Evolutionary conservation across 2,888 invertebrate species (phyloP).

Genomic region (Erpobdella octoculata): DNA sequence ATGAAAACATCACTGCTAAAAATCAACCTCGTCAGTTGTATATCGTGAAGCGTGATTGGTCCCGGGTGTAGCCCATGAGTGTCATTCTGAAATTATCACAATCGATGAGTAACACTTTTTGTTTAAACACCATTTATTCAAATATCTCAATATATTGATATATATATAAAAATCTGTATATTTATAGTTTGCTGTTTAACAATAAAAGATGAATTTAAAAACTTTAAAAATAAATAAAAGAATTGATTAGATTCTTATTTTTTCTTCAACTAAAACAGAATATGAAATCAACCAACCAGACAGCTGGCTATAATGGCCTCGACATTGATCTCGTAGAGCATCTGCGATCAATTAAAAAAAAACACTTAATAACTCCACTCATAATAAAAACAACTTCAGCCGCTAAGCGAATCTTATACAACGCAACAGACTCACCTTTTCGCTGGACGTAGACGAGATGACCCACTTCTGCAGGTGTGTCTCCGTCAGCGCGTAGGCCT

Average conservation of each 20-base stretch:
- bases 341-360: not conserved
- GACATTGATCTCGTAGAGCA: conserved; percentile 3
- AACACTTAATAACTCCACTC: not conserved
- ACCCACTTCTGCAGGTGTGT: not conserved
- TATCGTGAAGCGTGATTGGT: conserved; percentile 9
- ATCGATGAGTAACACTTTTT: not conserved
- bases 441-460: not conserved
- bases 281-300: not conserved
- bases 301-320: not conserved
- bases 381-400: too few relatives aligned
- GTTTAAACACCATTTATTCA: not conserved
- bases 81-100: not conserved
- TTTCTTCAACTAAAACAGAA: not conserved
- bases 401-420: too few relatives aligned
- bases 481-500: not conserved
- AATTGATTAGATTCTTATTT: not conserved
- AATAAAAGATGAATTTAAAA: not conserved
- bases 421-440: not conserved
- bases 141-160: too few relatives aligned
- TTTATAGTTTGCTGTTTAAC: too few relatives aligned
- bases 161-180: too few relatives aligned
- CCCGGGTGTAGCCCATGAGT: not conserved
- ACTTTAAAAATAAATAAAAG: not conserved
- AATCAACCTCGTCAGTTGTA: conserved; percentile 19
- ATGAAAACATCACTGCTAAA: not conserved